Base-by-base conservation (phyloP, 2,797 vertebrate species). In the Enteromius mattozi region DNA sequence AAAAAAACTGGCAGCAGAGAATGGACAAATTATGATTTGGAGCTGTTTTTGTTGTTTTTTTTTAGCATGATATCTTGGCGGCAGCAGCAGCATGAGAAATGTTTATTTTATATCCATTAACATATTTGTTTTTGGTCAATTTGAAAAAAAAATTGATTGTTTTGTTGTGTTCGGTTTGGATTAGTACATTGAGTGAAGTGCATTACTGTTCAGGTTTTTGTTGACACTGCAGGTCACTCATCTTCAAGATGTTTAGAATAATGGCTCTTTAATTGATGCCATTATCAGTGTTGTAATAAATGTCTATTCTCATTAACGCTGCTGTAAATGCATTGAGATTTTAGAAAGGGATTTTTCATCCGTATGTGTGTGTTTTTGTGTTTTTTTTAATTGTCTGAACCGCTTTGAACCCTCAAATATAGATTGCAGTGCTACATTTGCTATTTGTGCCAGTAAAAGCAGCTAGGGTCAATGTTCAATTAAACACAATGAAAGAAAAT, bases 251-350 rank as follows among this genome's bases (percentile, higher is more conserved):
- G 35, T 77, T 82, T 54, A 77, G 27, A 49, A 65, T 86, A 89
- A 89, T 81, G 77, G 65, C 13, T 19, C 42, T 78, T 86, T 89
- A 87, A 89, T 85, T 80, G 80, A 74, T n/a, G 80, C 77, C 49
- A 78, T 86, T 86, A 83, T 86, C 82, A 86, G 54, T 49, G 40
- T 56, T 65, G 35, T 74, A 65, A 59, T 80, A 80, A 86, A 77
- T 86, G 82, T 76, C 59, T 54, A 4, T 79, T 81, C 70, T 81
- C 84, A 87, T 86, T 89, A 82, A 45, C 21, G 63, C 59, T 51
- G 77, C 54, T 76, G 49, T 82, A 68, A 68, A 66, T 66, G 61
- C 14, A 30, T n/a, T 21, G 19, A 79, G 61, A 4, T 35, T 49
- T 80, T 45, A 6, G 37, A 78, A 78, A 30, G 30, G 2, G 42